Evolutionary conservation across 2,113 vertebrate genomes (phyloP).

Genomic region (Silurus meridionalis): DNA sequence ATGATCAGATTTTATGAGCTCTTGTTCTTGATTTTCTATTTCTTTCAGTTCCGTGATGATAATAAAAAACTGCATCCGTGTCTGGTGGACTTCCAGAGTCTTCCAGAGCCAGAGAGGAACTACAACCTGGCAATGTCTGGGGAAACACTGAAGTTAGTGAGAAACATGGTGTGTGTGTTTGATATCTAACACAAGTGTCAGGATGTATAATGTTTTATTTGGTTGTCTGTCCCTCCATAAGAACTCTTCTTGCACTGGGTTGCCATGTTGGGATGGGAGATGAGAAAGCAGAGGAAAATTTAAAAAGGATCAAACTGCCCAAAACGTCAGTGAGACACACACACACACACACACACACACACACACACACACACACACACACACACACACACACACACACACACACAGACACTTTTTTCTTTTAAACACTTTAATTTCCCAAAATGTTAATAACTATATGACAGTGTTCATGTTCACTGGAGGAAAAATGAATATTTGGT

Average conservation of each 20-base stretch:
- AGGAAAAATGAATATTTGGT: neutral
- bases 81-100: constrained; percentile 84
- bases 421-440: too few relatives aligned
- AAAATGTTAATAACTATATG: neutral
- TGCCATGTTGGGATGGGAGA: constrained; percentile 94
- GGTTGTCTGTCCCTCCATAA: constrained; percentile 47
- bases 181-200: neutral
- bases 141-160: constrained; percentile 87
- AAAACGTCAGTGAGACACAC: constrained; percentile 78
- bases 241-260: constrained; percentile 87
- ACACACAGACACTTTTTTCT: neutral
- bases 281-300: constrained; percentile 90
- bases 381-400: neutral
- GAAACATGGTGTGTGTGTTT: neutral
- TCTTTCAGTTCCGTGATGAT: constrained; percentile 83
- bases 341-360: neutral
- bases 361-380: neutral
- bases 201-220: neutral
- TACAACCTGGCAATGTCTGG: constrained; percentile 94
- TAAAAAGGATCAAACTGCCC: constrained; percentile 86
- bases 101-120: constrained; percentile 87
- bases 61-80: constrained; percentile 90
- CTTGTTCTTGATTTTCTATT: neutral
- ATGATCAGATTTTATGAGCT: neutral
- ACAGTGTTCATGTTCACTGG: neutral